Evolutionary conservation across 2,797 vertebrate species (phyloP).

Genomic region (Pygocentrus nattereri): DNA sequence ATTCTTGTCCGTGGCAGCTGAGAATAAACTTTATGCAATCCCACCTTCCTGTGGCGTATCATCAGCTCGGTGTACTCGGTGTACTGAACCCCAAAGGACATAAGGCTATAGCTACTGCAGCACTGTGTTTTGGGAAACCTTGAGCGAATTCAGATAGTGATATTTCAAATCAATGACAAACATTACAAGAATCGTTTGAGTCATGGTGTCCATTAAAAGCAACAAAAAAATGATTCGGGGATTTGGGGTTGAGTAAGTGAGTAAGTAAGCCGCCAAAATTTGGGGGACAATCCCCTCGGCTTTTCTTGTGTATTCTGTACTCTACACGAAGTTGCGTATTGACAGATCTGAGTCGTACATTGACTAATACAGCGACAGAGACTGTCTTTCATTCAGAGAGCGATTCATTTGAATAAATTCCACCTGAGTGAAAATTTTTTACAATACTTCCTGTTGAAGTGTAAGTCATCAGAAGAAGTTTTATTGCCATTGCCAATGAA

Average conservation of each 20-base stretch:
- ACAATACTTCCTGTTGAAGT: constrained; percentile 14
- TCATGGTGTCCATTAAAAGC: not conserved
- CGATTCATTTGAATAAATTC: constrained; percentile 47
- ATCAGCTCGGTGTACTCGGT: not conserved
- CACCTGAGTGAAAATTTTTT: constrained; percentile 41
- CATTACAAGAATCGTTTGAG: not conserved
- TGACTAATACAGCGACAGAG: constrained; percentile 49
- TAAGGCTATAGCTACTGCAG: not conserved
- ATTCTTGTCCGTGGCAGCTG: constrained; percentile 27
- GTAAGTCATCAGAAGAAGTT: too few relatives aligned
- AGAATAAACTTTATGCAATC: constrained; percentile 40
- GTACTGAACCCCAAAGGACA: not conserved
- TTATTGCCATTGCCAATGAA: too few relatives aligned
- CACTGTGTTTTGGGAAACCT: not conserved
- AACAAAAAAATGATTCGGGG: not conserved
- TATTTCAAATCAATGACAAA: not conserved
- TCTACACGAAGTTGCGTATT: not conserved
- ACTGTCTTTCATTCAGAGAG: constrained; percentile 26
- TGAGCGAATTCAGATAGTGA: not conserved
- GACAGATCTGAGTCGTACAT: constrained; percentile 5
- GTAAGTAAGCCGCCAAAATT: not conserved
- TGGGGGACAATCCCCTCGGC: constrained; percentile 33
- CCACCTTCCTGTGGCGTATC: not conserved
- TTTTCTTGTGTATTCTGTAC: constrained; percentile 22
- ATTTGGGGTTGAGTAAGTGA: not conserved